These are phyloP conservation scores for Colletes collaris DNA, from an alignment of 2,888 invertebrate species.

Conservation along the genomic window DNA sequence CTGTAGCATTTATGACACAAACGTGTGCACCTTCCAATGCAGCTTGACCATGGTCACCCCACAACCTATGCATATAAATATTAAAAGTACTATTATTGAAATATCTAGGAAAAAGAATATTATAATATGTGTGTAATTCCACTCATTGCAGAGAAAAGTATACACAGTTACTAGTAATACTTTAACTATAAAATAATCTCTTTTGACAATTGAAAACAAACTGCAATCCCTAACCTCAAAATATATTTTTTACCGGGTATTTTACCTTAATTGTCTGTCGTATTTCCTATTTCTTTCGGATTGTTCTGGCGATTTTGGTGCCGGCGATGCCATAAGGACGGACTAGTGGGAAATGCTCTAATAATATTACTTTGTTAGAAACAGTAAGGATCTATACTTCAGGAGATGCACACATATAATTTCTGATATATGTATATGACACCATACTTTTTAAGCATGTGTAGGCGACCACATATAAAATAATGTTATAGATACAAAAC, in stretches of 20 bases:
- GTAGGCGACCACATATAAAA: too few relatives aligned
- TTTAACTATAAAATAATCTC: not conserved
- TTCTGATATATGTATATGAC: too few relatives aligned
- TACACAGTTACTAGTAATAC: not conserved
- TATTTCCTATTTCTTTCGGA: slow-evolving; percentile 91
- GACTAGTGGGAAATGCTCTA: not conserved
- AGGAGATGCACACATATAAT: not conserved
- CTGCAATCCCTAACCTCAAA: slow-evolving; percentile 33
- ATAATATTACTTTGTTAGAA: slow-evolving; percentile 16
- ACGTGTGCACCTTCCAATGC: slow-evolving; percentile 94
- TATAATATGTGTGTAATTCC: not conserved
- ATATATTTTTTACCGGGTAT: not conserved
- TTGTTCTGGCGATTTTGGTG: slow-evolving; percentile 89
- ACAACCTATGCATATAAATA: slow-evolving; percentile 86
- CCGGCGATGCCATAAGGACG: slow-evolving; percentile 86
- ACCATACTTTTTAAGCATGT: too few relatives aligned
- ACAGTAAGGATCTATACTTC: not conserved
- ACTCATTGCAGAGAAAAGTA: not conserved
- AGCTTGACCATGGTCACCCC: slow-evolving; percentile 98
- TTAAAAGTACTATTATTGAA: slow-evolving; percentile 6
- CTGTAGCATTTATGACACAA: slow-evolving; percentile 96
- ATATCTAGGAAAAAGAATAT: not conserved
- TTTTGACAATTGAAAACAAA: not conserved
- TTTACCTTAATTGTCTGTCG: slow-evolving; percentile 88
- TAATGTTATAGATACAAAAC: too few relatives aligned